These are phyloP conservation scores for Osmerus mordax DNA, from an alignment of 2,113 vertebrate species.

Conservation along the genomic window DNA sequence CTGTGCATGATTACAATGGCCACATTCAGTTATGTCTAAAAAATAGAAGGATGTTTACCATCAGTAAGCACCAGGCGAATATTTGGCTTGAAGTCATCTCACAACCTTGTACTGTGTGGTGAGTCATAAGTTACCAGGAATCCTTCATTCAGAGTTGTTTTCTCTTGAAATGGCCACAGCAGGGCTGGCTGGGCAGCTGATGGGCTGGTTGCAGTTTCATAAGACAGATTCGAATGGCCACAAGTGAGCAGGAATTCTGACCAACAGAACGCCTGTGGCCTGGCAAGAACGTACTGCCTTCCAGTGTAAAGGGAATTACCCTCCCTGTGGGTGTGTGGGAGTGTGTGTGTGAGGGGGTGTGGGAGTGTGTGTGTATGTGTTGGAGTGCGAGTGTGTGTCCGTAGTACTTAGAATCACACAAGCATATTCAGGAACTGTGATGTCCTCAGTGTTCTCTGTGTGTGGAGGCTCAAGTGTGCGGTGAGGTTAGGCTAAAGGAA, in stretches of 20 bases:
- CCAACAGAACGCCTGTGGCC: slow-evolving; percentile 55
- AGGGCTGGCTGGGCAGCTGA: slow-evolving; percentile 37
- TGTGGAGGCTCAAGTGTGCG: slow-evolving; percentile 43
- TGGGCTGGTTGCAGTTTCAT: slow-evolving; percentile 35
- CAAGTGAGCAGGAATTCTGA: slow-evolving; percentile 47
- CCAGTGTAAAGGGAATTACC: slow-evolving; percentile 32
- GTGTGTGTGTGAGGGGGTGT: neutral
- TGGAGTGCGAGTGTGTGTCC: neutral
- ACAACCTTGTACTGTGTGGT: slow-evolving; percentile 39
- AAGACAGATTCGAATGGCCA: slow-evolving; percentile 44
- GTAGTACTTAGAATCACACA: neutral
- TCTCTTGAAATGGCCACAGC: slow-evolving; percentile 30
- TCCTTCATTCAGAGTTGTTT: slow-evolving; percentile 45
- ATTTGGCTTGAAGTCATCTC: neutral
- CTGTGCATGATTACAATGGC: too few species aligned
- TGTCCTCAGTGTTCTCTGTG: slow-evolving; percentile 4
- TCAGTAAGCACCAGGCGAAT: too few species aligned
- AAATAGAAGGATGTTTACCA: too few species aligned
- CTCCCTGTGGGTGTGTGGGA: neutral
- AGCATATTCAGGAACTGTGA: too few species aligned
- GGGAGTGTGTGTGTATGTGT: slow-evolving; percentile 8
- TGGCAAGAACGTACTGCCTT: slow-evolving; percentile 34
- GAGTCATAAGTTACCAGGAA: slow-evolving; percentile 40
- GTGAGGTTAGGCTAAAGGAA: slow-evolving; percentile 40
- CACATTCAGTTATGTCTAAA: too few species aligned